phyloP scores from a whole-genome alignment of 2,888 invertebrate species.

The Margaritifera margaritifera region DNA sequence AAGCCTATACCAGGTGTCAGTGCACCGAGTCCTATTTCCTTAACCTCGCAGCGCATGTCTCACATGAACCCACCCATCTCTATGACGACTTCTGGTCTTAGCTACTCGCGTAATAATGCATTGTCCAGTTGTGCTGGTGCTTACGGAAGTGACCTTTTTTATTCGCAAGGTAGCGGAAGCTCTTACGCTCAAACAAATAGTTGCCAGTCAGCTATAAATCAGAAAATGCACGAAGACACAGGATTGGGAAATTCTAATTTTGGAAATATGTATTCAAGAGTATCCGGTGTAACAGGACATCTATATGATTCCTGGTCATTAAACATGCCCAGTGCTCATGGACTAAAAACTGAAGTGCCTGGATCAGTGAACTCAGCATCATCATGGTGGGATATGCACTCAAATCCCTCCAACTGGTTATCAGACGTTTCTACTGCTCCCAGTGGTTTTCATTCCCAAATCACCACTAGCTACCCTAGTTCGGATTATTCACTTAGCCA shows the following conservation, averaged over 20 bases:
- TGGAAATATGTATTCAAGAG: slow-evolving; percentile 83
- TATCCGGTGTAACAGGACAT: slow-evolving; percentile 75
- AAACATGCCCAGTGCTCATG: slow-evolving; percentile 78
- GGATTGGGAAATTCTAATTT: slow-evolving; percentile 44
- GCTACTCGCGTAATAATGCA: slow-evolving; percentile 45
- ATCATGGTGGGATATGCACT: slow-evolving; percentile 91
- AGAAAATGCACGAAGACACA: slow-evolving; percentile 58
- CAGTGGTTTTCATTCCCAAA: slow-evolving; percentile 43
- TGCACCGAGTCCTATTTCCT: slow-evolving; percentile 49
- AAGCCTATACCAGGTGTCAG: slow-evolving; percentile 46
- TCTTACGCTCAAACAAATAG: slow-evolving; percentile 70
- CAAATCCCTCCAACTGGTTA: slow-evolving; percentile 62
- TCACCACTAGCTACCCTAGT: slow-evolving; percentile 75
- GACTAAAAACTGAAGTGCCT: slow-evolving; percentile 89
- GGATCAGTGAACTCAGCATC: slow-evolving; percentile 73
- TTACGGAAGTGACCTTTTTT: slow-evolving; percentile 81
- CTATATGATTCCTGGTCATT: slow-evolving; percentile 98
- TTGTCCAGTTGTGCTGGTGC: slow-evolving; percentile 38
- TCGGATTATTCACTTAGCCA: slow-evolving; percentile 66
- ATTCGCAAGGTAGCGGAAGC: slow-evolving; percentile 79
- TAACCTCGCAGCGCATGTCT: slow-evolving; percentile 49
- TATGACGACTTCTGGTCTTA: slow-evolving; percentile 46
- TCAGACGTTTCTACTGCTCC: slow-evolving; percentile 57
- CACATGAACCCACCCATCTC: slow-evolving; percentile 48
- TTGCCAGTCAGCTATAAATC: slow-evolving; percentile 59